Evolutionary conservation across 2,888 invertebrate genomes (phyloP).

Genomic region (Congeria kusceri): DNA sequence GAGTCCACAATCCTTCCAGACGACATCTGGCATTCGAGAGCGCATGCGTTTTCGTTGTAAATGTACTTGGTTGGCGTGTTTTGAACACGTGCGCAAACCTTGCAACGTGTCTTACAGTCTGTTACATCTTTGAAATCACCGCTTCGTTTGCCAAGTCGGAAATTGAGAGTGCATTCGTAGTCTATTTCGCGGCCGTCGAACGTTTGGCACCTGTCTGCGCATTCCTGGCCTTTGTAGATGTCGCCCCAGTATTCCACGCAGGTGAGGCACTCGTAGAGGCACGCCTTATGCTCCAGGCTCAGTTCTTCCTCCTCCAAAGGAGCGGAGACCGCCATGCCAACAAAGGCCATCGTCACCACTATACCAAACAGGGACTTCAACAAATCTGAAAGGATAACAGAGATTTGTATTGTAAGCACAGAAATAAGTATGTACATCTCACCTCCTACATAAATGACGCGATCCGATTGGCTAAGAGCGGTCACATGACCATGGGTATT

Average conservation of each 20-base stretch:
- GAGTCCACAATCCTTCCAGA: conserved; percentile 11
- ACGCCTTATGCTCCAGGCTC: conserved; percentile 27
- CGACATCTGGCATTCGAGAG: conserved; percentile 22
- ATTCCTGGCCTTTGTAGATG: conserved; percentile 54
- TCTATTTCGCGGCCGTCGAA: conserved; percentile 54
- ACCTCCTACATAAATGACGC: no score
- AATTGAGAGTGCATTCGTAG: conserved; percentile 47
- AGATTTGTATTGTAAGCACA: no score
- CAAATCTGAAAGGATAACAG: no score
- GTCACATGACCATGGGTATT: no score
- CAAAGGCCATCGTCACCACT: not conserved
- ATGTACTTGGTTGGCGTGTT: conserved; percentile 6
- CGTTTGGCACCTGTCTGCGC: conserved; percentile 53
- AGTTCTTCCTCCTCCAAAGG: not conserved
- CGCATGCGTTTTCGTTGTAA: conserved; percentile 38
- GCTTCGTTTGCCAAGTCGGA: conserved; percentile 38
- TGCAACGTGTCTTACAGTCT: conserved; percentile 45
- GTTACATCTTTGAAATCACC: conserved; percentile 35
- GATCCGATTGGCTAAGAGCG: no score
- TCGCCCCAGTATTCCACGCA: conserved; percentile 60
- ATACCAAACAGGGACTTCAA: not conserved
- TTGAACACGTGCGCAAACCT: conserved; percentile 12
- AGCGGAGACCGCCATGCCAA: not conserved
- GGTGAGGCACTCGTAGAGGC: conserved; percentile 56
- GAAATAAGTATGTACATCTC: no score